Conservation (phyloP, 2,797 vertebrate genomes). For the Centropyge bicolor region DNA sequence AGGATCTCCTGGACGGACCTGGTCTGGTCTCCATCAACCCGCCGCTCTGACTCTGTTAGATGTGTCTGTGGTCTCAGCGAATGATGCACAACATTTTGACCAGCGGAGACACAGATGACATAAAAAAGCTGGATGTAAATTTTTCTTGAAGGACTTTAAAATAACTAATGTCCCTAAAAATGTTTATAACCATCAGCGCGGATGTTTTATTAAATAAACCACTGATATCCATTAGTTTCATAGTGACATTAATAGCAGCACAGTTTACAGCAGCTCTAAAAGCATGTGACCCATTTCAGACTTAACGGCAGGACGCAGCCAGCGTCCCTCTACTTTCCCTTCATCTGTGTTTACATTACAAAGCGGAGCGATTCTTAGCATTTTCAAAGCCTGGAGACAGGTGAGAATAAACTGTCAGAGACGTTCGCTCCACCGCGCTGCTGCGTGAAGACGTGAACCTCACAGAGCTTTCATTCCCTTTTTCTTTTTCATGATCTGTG, state of each 20-base stretch:
- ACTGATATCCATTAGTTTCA: conserved; percentile 44
- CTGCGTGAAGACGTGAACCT: not conserved
- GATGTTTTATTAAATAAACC: conserved; percentile 59
- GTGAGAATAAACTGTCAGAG: conserved; percentile 38
- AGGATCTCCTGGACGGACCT: conserved; percentile 55
- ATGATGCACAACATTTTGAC: conserved; percentile 27
- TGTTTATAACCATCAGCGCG: conserved; percentile 23
- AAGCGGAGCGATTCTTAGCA: not conserved
- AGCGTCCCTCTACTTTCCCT: conserved; percentile 13
- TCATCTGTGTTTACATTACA: conserved; percentile 40
- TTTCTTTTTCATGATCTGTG: not conserved
- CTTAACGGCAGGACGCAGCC: not conserved
- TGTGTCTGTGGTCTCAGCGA: conserved; percentile 29
- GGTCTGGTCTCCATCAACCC: conserved; percentile 71
- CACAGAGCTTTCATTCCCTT: not conserved
- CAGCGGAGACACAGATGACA: not conserved
- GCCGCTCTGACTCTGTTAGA: conserved; percentile 16
- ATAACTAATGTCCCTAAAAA: conserved; percentile 20
- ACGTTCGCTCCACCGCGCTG: not conserved
- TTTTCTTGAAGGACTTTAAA: conserved; percentile 11
- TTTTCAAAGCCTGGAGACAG: conserved; percentile 30
- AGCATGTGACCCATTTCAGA: conserved; percentile 40
- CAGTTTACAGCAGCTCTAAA: conserved; percentile 48
- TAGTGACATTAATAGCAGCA: conserved; percentile 44
- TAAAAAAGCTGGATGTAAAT: conserved; percentile 20